A percentile compares a stretch with the other conserved stretches of the same genome.
These are phyloP conservation scores for Megamerina dolium DNA, from an alignment of 2,888 invertebrate species.

Conservation along the genomic window DNA sequence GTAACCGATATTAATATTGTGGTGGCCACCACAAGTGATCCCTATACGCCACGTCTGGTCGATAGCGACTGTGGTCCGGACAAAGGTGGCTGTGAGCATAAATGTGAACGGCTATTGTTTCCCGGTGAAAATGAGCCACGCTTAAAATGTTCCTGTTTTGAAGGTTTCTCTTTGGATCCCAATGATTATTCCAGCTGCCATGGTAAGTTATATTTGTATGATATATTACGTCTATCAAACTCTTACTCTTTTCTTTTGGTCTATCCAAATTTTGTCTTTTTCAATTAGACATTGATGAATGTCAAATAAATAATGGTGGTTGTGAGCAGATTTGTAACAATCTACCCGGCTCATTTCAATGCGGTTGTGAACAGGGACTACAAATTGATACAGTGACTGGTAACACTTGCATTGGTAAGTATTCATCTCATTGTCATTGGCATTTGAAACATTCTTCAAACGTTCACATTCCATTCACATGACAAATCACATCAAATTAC, in stretches of 20 bases:
- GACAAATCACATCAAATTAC: no score
- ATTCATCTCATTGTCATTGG: slow-evolving; percentile 9
- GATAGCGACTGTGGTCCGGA: slow-evolving; percentile 46
- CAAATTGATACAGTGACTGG: slow-evolving; percentile 49
- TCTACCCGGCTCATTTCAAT: slow-evolving; percentile 54
- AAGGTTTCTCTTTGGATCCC: slow-evolving; percentile 50
- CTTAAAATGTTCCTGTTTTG: slow-evolving; percentile 41
- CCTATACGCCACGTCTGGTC: slow-evolving; percentile 36
- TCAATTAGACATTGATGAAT: slow-evolving; percentile 56
- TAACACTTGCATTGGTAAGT: slow-evolving; percentile 52
- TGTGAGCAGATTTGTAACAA: slow-evolving; percentile 56
- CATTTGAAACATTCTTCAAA: not conserved
- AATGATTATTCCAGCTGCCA: slow-evolving; percentile 44
- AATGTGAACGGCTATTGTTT: slow-evolving; percentile 45
- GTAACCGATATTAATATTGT: slow-evolving; percentile 29
- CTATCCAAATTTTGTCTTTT: not conserved
- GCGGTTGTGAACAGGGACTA: slow-evolving; percentile 53
- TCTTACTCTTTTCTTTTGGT: slow-evolving; percentile 2
- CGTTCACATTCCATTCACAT: slow-evolving; percentile 4
- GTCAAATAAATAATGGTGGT: slow-evolving; percentile 52
- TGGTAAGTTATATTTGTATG: slow-evolving; percentile 31
- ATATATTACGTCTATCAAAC: not conserved
- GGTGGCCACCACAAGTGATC: slow-evolving; percentile 33
- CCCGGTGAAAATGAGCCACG: slow-evolving; percentile 44
- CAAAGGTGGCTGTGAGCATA: slow-evolving; percentile 53